Conservation (phyloP, 2,113 vertebrate genomes). For the Hydropotes inermis region DNA sequence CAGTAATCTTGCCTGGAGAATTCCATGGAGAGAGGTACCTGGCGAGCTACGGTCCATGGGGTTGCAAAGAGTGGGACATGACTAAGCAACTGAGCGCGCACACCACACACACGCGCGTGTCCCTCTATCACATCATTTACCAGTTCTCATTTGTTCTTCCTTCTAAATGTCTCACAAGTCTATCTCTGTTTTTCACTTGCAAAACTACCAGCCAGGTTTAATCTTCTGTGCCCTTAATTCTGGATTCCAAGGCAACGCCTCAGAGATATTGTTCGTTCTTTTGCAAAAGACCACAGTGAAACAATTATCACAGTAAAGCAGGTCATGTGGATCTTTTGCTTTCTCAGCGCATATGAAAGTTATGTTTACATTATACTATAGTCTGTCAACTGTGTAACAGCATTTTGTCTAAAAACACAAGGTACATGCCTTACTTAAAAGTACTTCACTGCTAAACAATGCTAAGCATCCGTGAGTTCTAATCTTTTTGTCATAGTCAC, state of each 20-base stretch:
- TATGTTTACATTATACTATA: background rate
- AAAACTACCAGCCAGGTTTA: too few species aligned
- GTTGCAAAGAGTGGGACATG: background rate
- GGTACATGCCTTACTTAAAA: background rate
- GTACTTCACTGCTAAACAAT: background rate
- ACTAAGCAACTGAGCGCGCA: background rate
- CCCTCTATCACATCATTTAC: background rate
- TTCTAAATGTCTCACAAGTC: background rate
- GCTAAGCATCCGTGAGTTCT: background rate
- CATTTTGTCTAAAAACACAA: background rate
- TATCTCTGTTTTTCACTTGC: background rate
- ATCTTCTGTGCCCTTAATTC: background rate
- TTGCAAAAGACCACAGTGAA: background rate
- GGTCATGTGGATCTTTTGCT: background rate
- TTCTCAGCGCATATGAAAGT: background rate
- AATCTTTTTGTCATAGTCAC: background rate
- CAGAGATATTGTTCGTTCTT: background rate
- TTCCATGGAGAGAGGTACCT: background rate
- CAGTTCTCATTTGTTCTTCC: background rate
- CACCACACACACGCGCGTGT: accelerated
- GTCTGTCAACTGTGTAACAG: background rate
- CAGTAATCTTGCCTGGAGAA: background rate
- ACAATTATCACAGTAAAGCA: background rate
- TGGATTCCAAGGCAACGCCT: background rate
- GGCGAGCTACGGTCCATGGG: background rate